Base-by-base conservation (phyloP, 2,113 vertebrate genomes). In the Dasypus novemcinctus region DNA sequence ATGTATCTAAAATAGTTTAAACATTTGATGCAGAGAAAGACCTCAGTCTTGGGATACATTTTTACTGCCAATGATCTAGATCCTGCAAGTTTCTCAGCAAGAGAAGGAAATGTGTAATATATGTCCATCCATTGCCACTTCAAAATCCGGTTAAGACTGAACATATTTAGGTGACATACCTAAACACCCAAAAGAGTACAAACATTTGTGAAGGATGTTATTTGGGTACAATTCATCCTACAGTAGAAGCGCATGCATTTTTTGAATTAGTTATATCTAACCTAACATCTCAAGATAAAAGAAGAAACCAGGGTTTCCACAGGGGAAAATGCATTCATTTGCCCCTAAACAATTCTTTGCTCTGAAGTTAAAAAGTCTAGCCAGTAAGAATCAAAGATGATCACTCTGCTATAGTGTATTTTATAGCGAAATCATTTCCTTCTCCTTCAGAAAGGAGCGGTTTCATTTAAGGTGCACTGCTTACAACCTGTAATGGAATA, bases 381-480 rank as follows among this genome's bases (percentile, higher is more conserved):
- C 46, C 93, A 86, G 87, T 75, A 91, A 90, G 64, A 97, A 97
- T 95, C 86, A 84, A 93, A 97, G 96, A 29, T 89, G 97, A 96
- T 94, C 91, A 93, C 93, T 97, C 96, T 79, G 90, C 68, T 97
- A 92, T 23, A 95, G 89, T 96, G 33, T 17, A 82, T 72, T 97
- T 96, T 95, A 64, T 31, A 72, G 27, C 66, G 80, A 97, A 97
- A 97, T 92, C 0, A 93, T 95, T 96, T 84, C 4, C 91, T 97
- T 97, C 95, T 86, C 31, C 88, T 97, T 69, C 59, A 91, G 88
- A 96, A 15, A 79, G 69, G 25, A 86, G 87, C 31, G 85, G 79
- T 97, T 97, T 95, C 57, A 93, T 97, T 97, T 96, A 91, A 69
- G 10, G 20, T 91, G n/a, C 43, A 68, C 1, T 91, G 57, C 0